A percentile compares a stretch with the other conserved stretches of the same genome.
phyloP scores from a whole-genome alignment of 2,888 invertebrate genomes.

The Lingula anatina region DNA sequence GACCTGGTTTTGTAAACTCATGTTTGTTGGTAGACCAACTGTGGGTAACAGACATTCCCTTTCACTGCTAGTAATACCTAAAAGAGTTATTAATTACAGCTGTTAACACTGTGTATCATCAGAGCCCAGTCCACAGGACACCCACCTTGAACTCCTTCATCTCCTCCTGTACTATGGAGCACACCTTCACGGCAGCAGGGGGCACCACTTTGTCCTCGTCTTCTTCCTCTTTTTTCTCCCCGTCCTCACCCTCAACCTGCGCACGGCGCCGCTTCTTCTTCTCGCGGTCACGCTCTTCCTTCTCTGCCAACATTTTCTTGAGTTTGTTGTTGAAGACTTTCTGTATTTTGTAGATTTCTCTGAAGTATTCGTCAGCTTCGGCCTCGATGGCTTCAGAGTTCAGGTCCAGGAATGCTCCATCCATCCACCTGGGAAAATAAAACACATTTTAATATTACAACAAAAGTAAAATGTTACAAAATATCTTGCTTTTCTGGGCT shows the following conservation, averaged over 20 bases:
- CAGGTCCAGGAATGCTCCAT: conserved; percentile 85
- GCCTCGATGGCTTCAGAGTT: conserved; percentile 72
- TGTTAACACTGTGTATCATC: too few relatives aligned
- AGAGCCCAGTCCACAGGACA: neutral
- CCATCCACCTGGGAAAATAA: conserved; percentile 67
- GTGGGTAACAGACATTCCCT: too few relatives aligned
- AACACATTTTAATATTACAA: neutral
- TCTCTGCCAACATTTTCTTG: conserved; percentile 48
- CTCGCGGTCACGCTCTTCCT: conserved; percentile 44
- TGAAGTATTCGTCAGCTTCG: conserved; percentile 69
- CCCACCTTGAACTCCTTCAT: conserved; percentile 60
- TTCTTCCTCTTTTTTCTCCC: conserved; percentile 56
- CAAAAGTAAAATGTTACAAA: neutral
- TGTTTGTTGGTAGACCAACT: too few relatives aligned
- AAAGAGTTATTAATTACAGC: too few relatives aligned
- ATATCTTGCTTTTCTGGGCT: too few relatives aligned
- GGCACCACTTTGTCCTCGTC: conserved; percentile 53
- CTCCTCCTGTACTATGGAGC: conserved; percentile 44
- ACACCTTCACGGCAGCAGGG: conserved; percentile 57
- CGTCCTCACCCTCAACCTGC: conserved; percentile 51
- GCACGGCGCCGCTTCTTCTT: conserved; percentile 55
- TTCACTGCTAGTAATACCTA: too few relatives aligned
- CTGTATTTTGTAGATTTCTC: conserved; percentile 73
- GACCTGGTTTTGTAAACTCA: too few relatives aligned
- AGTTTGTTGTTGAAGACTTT: conserved; percentile 58